phyloP scores from a whole-genome alignment of 2,797 vertebrate species.

The Danio albolineatus region DNA sequence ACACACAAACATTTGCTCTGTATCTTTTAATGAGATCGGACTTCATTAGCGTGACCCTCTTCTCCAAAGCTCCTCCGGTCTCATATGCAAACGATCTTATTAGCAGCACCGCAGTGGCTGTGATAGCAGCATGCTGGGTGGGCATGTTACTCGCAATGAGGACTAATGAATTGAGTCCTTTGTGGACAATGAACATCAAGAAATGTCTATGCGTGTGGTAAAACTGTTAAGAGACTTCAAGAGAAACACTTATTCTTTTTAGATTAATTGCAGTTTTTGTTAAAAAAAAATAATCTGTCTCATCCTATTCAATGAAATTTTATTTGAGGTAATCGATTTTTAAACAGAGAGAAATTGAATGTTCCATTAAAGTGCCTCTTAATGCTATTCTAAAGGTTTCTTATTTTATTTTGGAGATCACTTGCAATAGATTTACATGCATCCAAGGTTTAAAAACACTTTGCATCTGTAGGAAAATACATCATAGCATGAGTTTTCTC shows the following conservation, averaged over 20 bases:
- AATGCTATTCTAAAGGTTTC: too few relatives aligned
- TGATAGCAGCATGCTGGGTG: slow-evolving; percentile 57
- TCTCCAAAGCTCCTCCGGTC: slow-evolving; percentile 72
- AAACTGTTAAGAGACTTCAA: slow-evolving; percentile 20
- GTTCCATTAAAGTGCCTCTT: too few relatives aligned
- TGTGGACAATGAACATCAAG: slow-evolving; percentile 45
- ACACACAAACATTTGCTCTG: slow-evolving; percentile 50
- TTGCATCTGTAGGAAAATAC: too few relatives aligned
- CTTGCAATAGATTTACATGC: too few relatives aligned
- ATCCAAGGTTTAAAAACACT: too few relatives aligned
- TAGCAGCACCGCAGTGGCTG: slow-evolving; percentile 59
- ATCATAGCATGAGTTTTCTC: too few relatives aligned
- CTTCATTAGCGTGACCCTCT: slow-evolving; percentile 79
- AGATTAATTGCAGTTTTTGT: background rate
- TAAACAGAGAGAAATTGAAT: background rate
- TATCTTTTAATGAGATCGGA: slow-evolving; percentile 92
- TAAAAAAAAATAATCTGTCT: background rate
- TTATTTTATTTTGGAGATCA: too few relatives aligned
- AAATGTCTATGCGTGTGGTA: slow-evolving; percentile 25
- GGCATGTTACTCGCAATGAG: slow-evolving; percentile 30
- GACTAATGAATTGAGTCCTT: slow-evolving; percentile 38
- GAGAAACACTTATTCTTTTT: background rate
- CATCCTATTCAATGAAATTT: background rate
- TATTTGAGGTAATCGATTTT: background rate
- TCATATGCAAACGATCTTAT: slow-evolving; percentile 76